Conservation (phyloP, 2,113 vertebrate genomes). For the Dicaeum eximium region DNA sequence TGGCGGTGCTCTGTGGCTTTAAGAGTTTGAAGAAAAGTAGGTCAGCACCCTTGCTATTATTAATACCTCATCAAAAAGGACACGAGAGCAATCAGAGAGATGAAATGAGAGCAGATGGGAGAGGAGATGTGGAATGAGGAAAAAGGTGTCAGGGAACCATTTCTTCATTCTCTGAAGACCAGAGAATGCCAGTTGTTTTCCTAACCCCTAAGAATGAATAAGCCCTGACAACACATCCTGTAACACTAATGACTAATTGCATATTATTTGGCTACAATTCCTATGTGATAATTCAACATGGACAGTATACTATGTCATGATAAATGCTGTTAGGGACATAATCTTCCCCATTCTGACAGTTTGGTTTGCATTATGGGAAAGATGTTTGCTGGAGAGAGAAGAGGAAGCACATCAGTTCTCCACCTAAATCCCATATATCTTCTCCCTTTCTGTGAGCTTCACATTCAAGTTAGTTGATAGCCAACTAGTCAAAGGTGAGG, state of each 20-base stretch:
- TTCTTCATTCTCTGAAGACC: neutral
- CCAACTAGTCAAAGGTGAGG: neutral
- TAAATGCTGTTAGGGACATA: neutral
- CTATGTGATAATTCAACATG: neutral
- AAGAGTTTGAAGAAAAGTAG: neutral
- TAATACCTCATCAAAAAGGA: neutral
- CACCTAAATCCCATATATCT: neutral
- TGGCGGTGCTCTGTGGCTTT: neutral
- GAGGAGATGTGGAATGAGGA: neutral
- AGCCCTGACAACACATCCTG: neutral
- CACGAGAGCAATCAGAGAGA: neutral
- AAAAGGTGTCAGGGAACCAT: neutral
- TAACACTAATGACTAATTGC: neutral
- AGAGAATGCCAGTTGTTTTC: neutral
- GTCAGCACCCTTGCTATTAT: neutral
- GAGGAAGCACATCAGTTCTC: neutral
- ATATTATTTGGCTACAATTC: neutral
- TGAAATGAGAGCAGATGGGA: neutral
- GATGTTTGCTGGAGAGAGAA: neutral
- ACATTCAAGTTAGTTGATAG: neutral
- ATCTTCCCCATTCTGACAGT: neutral
- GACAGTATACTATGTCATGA: neutral
- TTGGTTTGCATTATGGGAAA: neutral
- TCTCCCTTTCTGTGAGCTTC: neutral
- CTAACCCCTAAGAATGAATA: neutral